These are phyloP conservation scores for Polymixis lichenea DNA, from an alignment of 2,888 invertebrate genomes.

Conservation along the genomic window DNA sequence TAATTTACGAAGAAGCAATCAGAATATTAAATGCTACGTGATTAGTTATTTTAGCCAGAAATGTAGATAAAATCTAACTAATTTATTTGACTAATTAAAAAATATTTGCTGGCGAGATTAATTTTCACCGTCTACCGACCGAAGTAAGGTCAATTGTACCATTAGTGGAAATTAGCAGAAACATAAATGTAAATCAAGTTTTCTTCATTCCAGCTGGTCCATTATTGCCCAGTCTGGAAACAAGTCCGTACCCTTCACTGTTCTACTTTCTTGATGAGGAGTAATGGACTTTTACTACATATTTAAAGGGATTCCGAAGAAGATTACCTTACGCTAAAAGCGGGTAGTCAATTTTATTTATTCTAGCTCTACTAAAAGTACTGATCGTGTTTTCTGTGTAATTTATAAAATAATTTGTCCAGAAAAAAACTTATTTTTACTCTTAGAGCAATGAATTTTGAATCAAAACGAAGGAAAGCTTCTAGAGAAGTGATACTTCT, in stretches of 20 bases:
- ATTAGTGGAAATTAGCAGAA: conserved; percentile 44
- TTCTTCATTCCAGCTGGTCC: conserved; percentile 31
- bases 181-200: conserved; percentile 47
- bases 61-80: background rate
- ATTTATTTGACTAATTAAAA: conserved; percentile 20
- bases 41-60: background rate
- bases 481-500: conserved; percentile 26
- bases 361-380: background rate
- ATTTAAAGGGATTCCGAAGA: conserved; percentile 9
- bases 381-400: background rate
- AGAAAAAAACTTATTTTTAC: conserved; percentile 4
- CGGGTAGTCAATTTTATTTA: conserved; percentile 12
- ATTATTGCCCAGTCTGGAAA: conserved; percentile 26
- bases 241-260: conserved; percentile 20
- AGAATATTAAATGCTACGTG: background rate
- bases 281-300: conserved; percentile 27
- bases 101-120: conserved; percentile 14
- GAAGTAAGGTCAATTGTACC: conserved; percentile 21
- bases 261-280: conserved; percentile 41
- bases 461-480: conserved; percentile 17
- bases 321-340: conserved; percentile 15
- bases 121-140: conserved; percentile 1
- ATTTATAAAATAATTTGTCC: background rate
- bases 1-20: conserved; percentile 15
- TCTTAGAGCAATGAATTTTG: conserved; percentile 9